Evolutionary conservation across 2,888 invertebrate genomes (phyloP).

Genomic region (Coenonympha glycerion): DNA sequence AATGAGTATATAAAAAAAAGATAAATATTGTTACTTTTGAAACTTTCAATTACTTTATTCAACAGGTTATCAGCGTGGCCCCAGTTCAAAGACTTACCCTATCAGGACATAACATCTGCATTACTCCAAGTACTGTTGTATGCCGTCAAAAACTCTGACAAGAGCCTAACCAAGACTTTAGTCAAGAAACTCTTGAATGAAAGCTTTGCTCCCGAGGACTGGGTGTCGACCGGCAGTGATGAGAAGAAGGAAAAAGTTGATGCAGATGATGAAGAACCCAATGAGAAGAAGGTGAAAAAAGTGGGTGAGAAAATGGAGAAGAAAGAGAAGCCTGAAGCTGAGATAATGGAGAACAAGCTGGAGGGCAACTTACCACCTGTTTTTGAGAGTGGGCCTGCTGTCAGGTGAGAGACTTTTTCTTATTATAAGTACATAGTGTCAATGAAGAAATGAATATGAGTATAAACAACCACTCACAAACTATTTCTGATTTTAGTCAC

Average conservation of each 20-base stretch:
- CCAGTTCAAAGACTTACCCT: conserved; percentile 83
- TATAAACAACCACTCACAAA: too few relatives aligned
- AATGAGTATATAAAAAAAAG: too few relatives aligned
- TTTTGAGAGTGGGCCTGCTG: conserved; percentile 78
- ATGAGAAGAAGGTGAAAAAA: conserved; percentile 26
- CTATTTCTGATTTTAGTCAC: too few relatives aligned
- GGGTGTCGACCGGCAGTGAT: conserved; percentile 42
- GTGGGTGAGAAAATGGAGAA: too few relatives aligned
- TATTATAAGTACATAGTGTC: background rate
- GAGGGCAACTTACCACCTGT: conserved; percentile 72
- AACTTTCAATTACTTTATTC: too few relatives aligned
- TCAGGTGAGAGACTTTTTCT: conserved; percentile 53
- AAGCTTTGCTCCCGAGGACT: conserved; percentile 74
- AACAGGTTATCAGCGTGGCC: conserved; percentile 80
- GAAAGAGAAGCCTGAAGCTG: too few relatives aligned
- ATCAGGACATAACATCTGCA: conserved; percentile 81
- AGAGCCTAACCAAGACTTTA: conserved; percentile 67
- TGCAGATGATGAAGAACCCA: conserved; percentile 33
- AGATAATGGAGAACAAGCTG: too few relatives aligned
- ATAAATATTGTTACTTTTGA: too few relatives aligned
- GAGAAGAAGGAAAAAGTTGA: conserved; percentile 43
- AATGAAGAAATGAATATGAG: too few relatives aligned
- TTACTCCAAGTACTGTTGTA: conserved; percentile 80
- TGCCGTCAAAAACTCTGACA: conserved; percentile 77
- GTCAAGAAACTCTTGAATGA: conserved; percentile 79